Base-by-base conservation (phyloP, 2,113 vertebrate species). In the Thunnus maccoyii region DNA sequence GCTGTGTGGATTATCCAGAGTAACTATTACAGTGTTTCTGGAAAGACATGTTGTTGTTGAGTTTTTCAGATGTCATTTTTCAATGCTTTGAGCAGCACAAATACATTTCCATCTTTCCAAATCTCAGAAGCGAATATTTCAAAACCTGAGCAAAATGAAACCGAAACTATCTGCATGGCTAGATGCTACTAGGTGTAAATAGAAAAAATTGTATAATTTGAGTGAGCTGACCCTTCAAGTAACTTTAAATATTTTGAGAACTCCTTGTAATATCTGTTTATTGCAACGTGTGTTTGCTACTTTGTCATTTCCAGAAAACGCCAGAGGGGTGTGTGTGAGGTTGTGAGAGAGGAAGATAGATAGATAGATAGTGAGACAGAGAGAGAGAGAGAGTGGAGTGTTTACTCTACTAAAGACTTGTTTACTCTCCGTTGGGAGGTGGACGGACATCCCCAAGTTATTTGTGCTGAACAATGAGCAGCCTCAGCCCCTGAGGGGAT, bases 381-480 rank as follows among this genome's bases (percentile, higher is more conserved):
- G 41, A 16, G 25, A 4, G 64, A 62, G 25, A 5, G 58, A 61
- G 52, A 62, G 61, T 25, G 3, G 27, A 66, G 54, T 77, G 75
- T 88, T 87, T 90, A 80, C 65, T 79, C 56, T 14, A 62, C 76
- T 84, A 76, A 84, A 82, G 69, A 82, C 78, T 65, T 86, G 83
- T 84, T 91, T 89, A 84, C 77, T 47, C 48, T 82, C 60, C 9
- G 18, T 47, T 27, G 50, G 86, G 82, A 90, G 84, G 73, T 70
- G 85, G 83, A 82, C 32, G 69, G 89, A 87, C 84, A 62, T 83
- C 84, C 86, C 72, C 32, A 0, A 68, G 76, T 86, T 83, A 82
- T 84, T 90, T 82, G 86, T 69, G 72, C 89, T 78, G 70, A 83
- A 90, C 88, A 82, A 86, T 48, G 86, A 89, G 86, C 83, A 51